Conservation (phyloP, 2,113 vertebrate genomes). For the Prinia subflava region DNA sequence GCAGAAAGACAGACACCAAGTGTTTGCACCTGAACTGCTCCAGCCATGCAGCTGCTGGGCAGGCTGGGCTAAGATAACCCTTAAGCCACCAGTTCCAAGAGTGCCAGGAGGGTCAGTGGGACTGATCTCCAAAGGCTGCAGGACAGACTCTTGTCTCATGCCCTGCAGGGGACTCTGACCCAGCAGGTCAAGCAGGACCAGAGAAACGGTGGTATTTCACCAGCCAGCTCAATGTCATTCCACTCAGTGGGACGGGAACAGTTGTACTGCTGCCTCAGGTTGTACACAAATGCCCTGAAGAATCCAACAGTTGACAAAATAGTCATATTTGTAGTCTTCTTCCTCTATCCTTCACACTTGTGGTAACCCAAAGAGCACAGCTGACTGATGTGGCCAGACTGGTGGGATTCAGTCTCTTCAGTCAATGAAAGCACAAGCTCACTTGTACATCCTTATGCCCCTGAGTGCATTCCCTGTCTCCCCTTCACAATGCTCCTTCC, state of each 20-base stretch:
- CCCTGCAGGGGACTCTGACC: neutral
- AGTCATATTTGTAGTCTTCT: neutral
- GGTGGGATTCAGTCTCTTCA: neutral
- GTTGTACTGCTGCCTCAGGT: neutral
- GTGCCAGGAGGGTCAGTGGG: neutral
- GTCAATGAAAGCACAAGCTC: neutral
- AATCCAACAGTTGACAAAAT: neutral
- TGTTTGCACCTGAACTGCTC: neutral
- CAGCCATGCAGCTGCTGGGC: rapidly evolving
- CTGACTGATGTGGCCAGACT: neutral
- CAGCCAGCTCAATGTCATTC: neutral
- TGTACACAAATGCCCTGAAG: neutral
- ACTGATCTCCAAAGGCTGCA: rapidly evolving
- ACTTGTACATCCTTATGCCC: neutral
- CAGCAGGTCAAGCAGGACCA: rapidly evolving
- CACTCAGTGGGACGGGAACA: neutral
- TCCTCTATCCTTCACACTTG: neutral
- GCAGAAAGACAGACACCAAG: neutral
- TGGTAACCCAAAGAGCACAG: neutral
- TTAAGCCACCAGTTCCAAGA: rapidly evolving
- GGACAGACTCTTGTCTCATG: rapidly evolving
- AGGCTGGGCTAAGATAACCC: neutral
- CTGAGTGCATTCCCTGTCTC: neutral
- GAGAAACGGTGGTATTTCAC: neutral
- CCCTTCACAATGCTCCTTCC: neutral